These are phyloP conservation scores for Gavialis gangeticus DNA, from an alignment of 2,113 vertebrate species.

Conservation along the genomic window DNA sequence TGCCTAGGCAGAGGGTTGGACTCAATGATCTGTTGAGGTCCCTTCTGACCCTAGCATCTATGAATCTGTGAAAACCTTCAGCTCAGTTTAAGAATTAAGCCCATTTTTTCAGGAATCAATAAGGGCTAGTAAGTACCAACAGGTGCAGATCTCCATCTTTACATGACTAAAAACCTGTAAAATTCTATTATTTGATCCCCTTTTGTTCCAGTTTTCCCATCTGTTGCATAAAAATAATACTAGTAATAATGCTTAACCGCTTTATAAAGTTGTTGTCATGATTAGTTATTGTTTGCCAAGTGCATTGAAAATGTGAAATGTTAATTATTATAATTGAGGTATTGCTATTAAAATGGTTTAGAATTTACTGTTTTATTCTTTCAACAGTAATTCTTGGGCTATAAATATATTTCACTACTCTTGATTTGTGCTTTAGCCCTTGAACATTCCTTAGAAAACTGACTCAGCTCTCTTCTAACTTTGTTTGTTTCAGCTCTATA, in stretches of 20 bases:
- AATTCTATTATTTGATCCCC: background rate
- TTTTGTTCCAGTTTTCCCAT: background rate
- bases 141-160: background rate
- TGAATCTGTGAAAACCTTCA: background rate
- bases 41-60: background rate
- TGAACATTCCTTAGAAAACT: background rate
- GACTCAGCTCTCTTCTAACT: background rate
- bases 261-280: background rate
- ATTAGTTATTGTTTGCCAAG: background rate
- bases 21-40: background rate
- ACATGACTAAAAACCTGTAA: background rate
- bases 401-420: background rate
- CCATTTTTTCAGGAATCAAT: background rate
- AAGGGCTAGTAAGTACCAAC: background rate
- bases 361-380: background rate
- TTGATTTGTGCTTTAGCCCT: background rate
- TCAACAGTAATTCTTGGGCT: background rate
- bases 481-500: background rate
- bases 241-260: background rate
- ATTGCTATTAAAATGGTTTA: background rate
- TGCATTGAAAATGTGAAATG: background rate
- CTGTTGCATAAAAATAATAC: background rate
- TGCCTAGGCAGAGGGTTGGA: too few relatives aligned
- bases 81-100: background rate
- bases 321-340: background rate